Base-by-base conservation (phyloP, 1,140 invertebrate species). In the Venturia canescens region DNA sequence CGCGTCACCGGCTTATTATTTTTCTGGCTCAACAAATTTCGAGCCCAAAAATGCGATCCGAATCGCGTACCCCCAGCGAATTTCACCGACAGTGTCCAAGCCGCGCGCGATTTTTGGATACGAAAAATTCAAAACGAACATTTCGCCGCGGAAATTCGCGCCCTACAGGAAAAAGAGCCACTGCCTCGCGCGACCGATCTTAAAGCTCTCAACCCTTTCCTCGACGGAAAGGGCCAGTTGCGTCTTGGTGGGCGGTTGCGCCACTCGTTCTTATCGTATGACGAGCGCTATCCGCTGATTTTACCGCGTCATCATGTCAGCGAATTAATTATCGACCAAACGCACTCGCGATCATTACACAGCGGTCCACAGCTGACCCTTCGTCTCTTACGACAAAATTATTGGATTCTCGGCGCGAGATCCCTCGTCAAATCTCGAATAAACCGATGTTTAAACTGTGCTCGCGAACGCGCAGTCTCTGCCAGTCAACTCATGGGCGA, bases 301-400 rank as follows among this genome's bases (percentile, higher is more conserved):
- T 78, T 66, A 77, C 26, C 63, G 38, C 27, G 48, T 48, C 23
- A 60, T 48, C 31, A 29, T 13, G 21, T 50, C 23, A 34, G 53
- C 21, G 63, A 48, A 38, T 53, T 85, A 0, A 72, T 90, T 15
- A 89, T 89, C 53, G 85, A 86, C 2, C 18, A 83, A 74, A 80
- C 84, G 15, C 88, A 90, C 74, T 16, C 26, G 26, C 18, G 16
- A 63, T 84, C 86, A 18, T 69, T 88, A n/a, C 89, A 91, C 80
- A 81, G 79, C 48, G 86, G 87, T 16, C 81, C 86, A 21, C 84
- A 84, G 18, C 69, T 85, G 1, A 84, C 86, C 7, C 70, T 86
- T 18, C 69, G n/a, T n/a, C n/a, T n/a, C n/a, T n/a, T n/a, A n/a
- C n/a, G n/a, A n/a, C n/a, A n/a, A n/a, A n/a, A n/a, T n/a, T n/a